Conservation (phyloP, 2,888 invertebrate genomes). For the Eupeodes luniger region DNA sequence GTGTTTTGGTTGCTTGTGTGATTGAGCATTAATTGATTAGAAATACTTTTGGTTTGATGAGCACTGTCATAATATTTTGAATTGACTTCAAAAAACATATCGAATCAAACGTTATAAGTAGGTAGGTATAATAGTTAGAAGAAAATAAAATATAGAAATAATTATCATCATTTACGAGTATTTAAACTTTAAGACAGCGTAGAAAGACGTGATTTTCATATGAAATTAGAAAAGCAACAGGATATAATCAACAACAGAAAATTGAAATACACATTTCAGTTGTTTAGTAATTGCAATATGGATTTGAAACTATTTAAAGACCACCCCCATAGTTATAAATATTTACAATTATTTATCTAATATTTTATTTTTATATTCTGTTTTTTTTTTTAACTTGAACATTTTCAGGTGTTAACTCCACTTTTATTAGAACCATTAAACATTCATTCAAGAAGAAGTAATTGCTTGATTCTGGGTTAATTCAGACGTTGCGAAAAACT, state of each 20-base stretch:
- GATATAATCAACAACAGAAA: neutral
- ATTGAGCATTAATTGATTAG: slow-evolving; percentile 12
- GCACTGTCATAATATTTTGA: neutral
- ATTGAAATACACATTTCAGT: neutral
- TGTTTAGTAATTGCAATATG: neutral
- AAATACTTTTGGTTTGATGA: slow-evolving; percentile 24
- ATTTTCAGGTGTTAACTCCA: too few species aligned
- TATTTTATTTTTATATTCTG: too few species aligned
- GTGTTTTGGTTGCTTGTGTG: slow-evolving; percentile 8
- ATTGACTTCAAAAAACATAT: slow-evolving; percentile 4
- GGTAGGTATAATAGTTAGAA: too few species aligned
- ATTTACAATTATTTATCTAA: neutral
- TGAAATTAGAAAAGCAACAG: neutral
- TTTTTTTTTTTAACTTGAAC: too few species aligned
- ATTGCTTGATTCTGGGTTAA: too few species aligned
- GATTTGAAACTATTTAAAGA: neutral
- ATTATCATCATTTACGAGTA: neutral
- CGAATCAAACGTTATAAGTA: neutral
- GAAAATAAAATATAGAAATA: neutral
- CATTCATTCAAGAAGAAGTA: too few species aligned
- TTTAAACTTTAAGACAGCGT: neutral
- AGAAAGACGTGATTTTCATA: slow-evolving; percentile 1
- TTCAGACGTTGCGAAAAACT: too few species aligned
- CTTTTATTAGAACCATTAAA: too few species aligned
- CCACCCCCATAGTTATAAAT: neutral